Conservation (phyloP, 2,113 vertebrate species). For the Gallinago media region DNA sequence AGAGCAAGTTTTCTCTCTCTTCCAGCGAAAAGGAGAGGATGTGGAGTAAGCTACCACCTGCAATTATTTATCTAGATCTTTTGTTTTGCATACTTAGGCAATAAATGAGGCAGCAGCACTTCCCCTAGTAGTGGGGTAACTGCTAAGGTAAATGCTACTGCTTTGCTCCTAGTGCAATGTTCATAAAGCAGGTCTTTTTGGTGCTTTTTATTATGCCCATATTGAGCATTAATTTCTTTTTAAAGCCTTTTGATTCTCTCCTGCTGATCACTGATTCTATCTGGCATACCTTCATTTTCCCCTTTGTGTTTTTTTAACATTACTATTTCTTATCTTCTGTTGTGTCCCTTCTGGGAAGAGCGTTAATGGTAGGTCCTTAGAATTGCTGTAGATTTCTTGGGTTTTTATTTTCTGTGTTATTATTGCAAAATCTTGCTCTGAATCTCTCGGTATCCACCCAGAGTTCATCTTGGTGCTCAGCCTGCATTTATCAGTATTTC, state of each 20-base stretch:
- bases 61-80: rapidly evolving
- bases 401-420: not conserved
- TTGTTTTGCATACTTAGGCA: rapidly evolving
- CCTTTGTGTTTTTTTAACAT: too few species aligned
- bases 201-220: rapidly evolving
- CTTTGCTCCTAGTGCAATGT: not conserved
- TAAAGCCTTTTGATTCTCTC: not conserved
- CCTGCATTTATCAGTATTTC: not conserved
- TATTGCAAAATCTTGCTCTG: not conserved
- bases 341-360: not conserved
- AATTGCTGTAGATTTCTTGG: not conserved
- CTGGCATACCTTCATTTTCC: rapidly evolving
- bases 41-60: not conserved
- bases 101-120: rapidly evolving
- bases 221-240: not conserved
- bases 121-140: rapidly evolving
- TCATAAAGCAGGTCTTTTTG: not conserved
- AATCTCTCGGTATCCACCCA: rapidly evolving
- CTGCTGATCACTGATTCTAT: not conserved
- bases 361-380: rapidly evolving
- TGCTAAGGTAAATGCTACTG: too few species aligned
- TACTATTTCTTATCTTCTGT: rapidly evolving
- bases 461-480: not conserved
- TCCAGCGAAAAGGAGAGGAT: rapidly evolving
- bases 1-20: not conserved